A percentile compares a stretch with the other conserved stretches of the same genome.
These are phyloP conservation scores for Cheilosia variabilis DNA, from an alignment of 2,888 invertebrate species.

Conservation along the genomic window DNA sequence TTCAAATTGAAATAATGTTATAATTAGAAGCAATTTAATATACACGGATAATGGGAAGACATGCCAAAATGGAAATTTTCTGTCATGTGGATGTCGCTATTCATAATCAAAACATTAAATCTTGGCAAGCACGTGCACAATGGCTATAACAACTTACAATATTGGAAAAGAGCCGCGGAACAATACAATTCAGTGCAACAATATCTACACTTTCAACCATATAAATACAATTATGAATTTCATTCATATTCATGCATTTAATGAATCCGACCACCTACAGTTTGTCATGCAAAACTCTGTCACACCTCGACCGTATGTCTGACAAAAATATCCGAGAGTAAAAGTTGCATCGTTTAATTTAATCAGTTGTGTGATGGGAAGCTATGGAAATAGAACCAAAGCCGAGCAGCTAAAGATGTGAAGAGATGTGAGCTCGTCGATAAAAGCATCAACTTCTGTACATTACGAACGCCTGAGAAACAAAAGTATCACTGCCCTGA, in stretches of 20 bases:
- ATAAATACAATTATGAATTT: background rate
- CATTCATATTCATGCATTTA: background rate
- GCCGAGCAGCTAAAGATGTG: too few relatives aligned
- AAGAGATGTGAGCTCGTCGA: too few relatives aligned
- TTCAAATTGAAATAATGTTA: background rate
- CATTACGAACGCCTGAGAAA: too few relatives aligned
- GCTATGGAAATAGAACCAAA: too few relatives aligned
- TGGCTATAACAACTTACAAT: background rate
- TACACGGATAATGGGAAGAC: background rate
- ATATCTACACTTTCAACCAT: background rate
- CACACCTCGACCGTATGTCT: too few relatives aligned
- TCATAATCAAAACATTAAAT: background rate
- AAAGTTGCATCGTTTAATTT: too few relatives aligned
- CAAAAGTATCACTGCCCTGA: too few relatives aligned
- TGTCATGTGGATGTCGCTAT: background rate
- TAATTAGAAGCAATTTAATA: background rate
- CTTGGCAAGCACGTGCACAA: background rate
- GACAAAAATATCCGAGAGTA: too few relatives aligned
- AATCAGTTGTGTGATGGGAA: too few relatives aligned
- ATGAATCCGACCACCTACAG: background rate
- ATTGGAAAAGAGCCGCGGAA: background rate
- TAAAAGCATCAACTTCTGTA: too few relatives aligned
- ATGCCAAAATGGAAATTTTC: background rate
- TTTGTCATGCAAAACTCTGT: background rate
- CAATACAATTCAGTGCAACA: background rate